phyloP scores from a whole-genome alignment of 2,113 vertebrate species.

The Scopus umbretta region DNA sequence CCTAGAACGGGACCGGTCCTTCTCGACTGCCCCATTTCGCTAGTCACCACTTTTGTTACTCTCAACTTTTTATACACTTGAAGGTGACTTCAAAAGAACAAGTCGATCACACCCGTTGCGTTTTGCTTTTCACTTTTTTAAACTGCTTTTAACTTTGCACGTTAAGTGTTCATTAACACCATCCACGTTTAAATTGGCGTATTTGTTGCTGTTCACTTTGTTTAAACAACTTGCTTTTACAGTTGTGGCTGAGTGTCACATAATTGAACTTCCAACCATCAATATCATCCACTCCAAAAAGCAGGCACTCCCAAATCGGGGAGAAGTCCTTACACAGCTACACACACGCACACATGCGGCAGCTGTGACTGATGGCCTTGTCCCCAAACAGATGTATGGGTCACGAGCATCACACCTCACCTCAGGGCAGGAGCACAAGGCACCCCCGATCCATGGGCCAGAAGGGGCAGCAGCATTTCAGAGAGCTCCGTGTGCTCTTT shows the following conservation, averaged over 20 bases:
- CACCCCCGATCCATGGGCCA: neutral
- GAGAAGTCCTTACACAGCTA: neutral
- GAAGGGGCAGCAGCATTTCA: neutral
- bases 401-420: rapidly evolving
- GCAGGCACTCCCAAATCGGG: neutral
- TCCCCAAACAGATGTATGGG: neutral
- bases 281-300: neutral
- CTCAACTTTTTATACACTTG: neutral
- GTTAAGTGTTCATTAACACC: neutral
- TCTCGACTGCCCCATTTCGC: neutral
- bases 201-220: neutral
- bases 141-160: neutral
- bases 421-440: neutral
- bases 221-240: conserved; percentile 7
- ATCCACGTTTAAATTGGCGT: neutral
- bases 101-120: neutral
- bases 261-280: neutral
- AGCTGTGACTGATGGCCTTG: neutral
- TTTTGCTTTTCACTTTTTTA: neutral
- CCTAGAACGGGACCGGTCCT: neutral
- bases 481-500: neutral
- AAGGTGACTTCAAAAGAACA: neutral
- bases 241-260: neutral
- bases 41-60: neutral
- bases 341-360: neutral